Evolutionary conservation across 2,113 vertebrate species (phyloP), one percentile per base, ranked within the genome.

Genomic region (Equus przewalskii): DNA sequence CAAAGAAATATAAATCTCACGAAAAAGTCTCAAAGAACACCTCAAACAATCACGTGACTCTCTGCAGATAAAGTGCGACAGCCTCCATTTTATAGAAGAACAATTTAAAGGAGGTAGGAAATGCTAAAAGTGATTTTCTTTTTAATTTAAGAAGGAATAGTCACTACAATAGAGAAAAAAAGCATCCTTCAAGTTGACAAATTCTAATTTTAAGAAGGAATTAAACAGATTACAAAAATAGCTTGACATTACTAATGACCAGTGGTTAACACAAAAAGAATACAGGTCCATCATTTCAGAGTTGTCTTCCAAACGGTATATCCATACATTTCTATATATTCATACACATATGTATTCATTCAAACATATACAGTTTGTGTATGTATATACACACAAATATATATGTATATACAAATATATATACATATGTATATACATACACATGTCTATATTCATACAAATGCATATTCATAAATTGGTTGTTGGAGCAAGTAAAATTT

Each of bases 141-240:
- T 26, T 76, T n/a, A 73, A 73, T 56, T 65, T 64, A 64, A 92
- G 28, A 78, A 67, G 30, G 7, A 92, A 65, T 85, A 97, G 41
- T 96, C 54, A 85, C 3, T 78, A 5, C 26, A 87, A 73, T 28
- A 22, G 5, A 5, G 6, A 6, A 79, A 92, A 72, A 69, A 67
- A 54, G 15, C 56, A 54, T 51, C 41, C 8, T 86, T 64, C 41
- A 94, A 73, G 4, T 22, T 64, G 21, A 84, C 4, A 73, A 69
- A 46, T 92, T 84, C 33, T 24, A 92, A 33, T 56, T 78, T 92
- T 81, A 92, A 33, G 28, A 91, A 60, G 28, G 16, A 90, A 96
- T n/a, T 60, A 79, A 67, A n/a, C 2, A 64, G 6, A 65, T 86
- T 30, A 75, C 12, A 73, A 94, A 87, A 70, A 86, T 60, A 62